Evolutionary conservation across 2,113 vertebrate genomes (phyloP).

Genomic region (Vulpes ferrilata): DNA sequence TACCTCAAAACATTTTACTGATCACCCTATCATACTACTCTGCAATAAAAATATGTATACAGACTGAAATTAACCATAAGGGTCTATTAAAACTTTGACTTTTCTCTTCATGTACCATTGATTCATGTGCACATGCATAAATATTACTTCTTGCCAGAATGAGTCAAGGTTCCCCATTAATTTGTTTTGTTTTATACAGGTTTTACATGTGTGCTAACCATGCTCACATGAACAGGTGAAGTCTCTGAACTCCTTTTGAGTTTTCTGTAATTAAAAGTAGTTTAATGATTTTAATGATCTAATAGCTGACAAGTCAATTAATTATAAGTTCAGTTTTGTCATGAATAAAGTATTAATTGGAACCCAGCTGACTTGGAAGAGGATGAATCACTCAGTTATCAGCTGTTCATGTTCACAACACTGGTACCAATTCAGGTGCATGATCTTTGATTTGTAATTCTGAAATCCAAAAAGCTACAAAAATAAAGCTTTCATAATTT

Average conservation of each 20-base stretch:
- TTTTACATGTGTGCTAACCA: neutral
- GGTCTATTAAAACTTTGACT: neutral
- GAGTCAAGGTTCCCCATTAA: neutral
- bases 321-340: neutral
- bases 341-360: neutral
- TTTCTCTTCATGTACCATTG: neutral
- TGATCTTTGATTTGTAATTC: neutral
- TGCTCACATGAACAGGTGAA: neutral
- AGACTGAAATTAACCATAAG: slow-evolving; percentile 31
- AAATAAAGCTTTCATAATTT: slow-evolving; percentile 23
- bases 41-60: neutral
- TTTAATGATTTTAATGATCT: neutral
- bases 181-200: neutral
- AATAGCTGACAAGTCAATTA: neutral
- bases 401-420: neutral
- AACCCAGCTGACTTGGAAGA: neutral
- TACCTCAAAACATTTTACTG: neutral
- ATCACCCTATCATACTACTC: neutral
- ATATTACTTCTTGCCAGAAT: neutral
- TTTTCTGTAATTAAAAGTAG: slow-evolving; percentile 19
- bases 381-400: no score
- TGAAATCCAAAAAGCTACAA: neutral
- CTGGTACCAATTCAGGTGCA: neutral
- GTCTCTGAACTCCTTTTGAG: neutral
- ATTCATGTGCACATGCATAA: neutral